Conservation (phyloP, 64 coral and sea anemone species). For the Montipora foliosa region DNA sequence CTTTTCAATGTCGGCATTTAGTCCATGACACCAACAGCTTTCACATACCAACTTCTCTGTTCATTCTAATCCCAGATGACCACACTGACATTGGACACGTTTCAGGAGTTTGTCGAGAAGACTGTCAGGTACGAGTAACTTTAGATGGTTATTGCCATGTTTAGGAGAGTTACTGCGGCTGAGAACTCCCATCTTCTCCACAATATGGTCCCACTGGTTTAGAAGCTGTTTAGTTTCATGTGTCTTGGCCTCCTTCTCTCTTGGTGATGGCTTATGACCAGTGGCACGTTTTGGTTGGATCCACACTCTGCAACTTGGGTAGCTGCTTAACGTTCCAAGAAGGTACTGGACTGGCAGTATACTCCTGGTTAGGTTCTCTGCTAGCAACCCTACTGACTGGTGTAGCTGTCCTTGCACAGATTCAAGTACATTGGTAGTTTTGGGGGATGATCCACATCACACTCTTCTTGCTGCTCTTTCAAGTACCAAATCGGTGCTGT, state of each 20-base stretch:
- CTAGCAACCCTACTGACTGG: too few relatives aligned
- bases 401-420: too few relatives aligned
- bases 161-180: neutral
- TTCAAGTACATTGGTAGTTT: too few relatives aligned
- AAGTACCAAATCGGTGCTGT: too few relatives aligned
- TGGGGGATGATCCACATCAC: too few relatives aligned
- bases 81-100: constrained; percentile 26
- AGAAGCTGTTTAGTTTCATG: neutral
- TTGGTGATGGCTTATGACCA: too few relatives aligned
- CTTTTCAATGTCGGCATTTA: constrained; percentile 21
- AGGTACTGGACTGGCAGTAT: too few relatives aligned
- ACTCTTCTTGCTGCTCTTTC: neutral
- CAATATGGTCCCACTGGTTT: constrained; percentile 20
- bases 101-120: neutral
- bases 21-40: constrained; percentile 66
- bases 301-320: too few relatives aligned
- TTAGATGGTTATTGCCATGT: neutral
- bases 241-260: constrained; percentile 14
- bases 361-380: too few relatives aligned
- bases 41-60: constrained; percentile 43
- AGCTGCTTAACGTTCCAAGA: too few relatives aligned
- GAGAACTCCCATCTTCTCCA: constrained; percentile 50
- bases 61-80: constrained; percentile 65
- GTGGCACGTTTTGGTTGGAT: too few relatives aligned
- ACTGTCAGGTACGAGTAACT: neutral